A percentile compares a stretch with the other conserved stretches of the same genome.
Evolutionary conservation across 2,113 vertebrate species (phyloP).

Genomic region (Cavia porcellus): DNA sequence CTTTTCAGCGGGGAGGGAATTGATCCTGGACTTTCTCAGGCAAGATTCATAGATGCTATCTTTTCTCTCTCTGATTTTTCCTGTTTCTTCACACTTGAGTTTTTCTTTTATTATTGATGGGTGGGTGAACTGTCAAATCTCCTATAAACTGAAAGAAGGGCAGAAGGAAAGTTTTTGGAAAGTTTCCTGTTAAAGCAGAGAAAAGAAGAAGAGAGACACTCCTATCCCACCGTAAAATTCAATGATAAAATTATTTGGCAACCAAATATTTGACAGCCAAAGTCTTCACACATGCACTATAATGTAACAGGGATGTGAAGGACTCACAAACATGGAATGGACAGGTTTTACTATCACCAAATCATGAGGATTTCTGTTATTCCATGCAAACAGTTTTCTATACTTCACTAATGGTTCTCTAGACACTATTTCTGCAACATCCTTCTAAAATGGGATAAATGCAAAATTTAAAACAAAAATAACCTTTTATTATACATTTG

Average conservation of each 20-base stretch:
- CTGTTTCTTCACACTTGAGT: constrained; percentile 71
- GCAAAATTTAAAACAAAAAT: constrained; percentile 40
- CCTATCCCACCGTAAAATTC: neutral
- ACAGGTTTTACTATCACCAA: neutral
- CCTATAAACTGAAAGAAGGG: constrained; percentile 41
- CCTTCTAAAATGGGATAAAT: neutral
- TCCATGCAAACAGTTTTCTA: neutral
- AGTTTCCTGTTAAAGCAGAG: constrained; percentile 48
- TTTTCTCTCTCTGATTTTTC: constrained; percentile 71
- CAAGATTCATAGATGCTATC: constrained; percentile 74
- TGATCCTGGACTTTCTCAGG: constrained; percentile 70
- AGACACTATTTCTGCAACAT: neutral
- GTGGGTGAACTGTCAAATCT: constrained; percentile 55
- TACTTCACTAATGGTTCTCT: constrained; percentile 25
- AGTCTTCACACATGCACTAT: neutral
- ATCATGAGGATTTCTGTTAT: constrained; percentile 25
- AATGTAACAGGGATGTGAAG: constrained; percentile 8
- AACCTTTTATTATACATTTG: neutral
- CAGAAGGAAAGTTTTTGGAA: constrained; percentile 50
- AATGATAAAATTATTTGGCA: constrained; percentile 28
- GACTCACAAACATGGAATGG: neutral
- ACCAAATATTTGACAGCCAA: constrained; percentile 13
- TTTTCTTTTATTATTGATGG: constrained; percentile 65
- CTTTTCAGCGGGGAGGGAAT: constrained; percentile 74
- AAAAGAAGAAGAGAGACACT: neutral